phyloP scores from a whole-genome alignment of 2,888 invertebrate species.

The Aphodius granarius region DNA sequence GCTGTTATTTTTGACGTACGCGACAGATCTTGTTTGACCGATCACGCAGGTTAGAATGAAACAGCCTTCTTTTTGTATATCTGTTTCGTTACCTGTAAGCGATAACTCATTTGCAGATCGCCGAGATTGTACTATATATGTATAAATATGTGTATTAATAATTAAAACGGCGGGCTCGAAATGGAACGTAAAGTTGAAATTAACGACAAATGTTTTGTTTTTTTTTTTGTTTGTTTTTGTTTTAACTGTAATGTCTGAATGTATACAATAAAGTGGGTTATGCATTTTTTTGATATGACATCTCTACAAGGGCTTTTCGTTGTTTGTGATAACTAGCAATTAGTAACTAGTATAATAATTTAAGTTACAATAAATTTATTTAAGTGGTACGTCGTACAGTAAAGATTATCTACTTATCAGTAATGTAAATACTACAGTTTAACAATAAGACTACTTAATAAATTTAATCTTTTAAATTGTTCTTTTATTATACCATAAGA shows the following conservation, averaged over 20 bases:
- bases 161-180: background rate
- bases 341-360: too few species aligned
- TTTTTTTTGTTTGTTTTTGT: background rate
- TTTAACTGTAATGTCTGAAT: constrained; percentile 13
- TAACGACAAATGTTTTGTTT: background rate
- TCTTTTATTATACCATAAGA: constrained; percentile 16
- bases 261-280: constrained; percentile 20
- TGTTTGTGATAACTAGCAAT: constrained; percentile 29
- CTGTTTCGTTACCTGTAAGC: too few species aligned
- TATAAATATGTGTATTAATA: too few species aligned
- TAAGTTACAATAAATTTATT: constrained; percentile 26
- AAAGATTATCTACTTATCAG: constrained; percentile 23
- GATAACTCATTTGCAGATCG: too few species aligned
- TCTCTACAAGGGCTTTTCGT: constrained; percentile 28
- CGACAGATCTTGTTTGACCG: too few species aligned
- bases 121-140: too few species aligned
- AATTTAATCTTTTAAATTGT: constrained; percentile 29
- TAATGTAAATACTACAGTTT: constrained; percentile 28
- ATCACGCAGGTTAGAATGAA: too few species aligned
- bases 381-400: constrained; percentile 19
- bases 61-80: too few species aligned
- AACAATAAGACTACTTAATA: constrained; percentile 28
- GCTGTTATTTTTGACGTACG: too few species aligned
- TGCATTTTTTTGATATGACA: constrained; percentile 21
- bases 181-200: background rate